Evolutionary conservation across 2,797 vertebrate genomes (phyloP), one percentile per base, ranked within the genome.

Genomic region (Oryzias sinensis): DNA sequence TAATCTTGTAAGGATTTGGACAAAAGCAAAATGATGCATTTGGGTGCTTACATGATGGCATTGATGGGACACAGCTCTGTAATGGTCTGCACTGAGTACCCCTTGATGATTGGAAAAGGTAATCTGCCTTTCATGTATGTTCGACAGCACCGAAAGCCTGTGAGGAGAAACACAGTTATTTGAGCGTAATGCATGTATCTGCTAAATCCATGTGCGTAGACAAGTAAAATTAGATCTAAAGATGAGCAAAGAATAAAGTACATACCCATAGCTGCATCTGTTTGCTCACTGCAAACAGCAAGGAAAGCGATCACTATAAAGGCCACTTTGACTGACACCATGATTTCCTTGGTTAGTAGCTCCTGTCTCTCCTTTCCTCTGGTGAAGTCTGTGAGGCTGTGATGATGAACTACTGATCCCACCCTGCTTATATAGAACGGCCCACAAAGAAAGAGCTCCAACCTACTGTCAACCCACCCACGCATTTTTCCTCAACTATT

Each of bases 1-100:
- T 22, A 6, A 22, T 22, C 20, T 1, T 16, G 4, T 24, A 16
- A 53, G n/a, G 9, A 22, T 6, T 7, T 43, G 16, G 17, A 16
- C 3, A 45, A 5, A 20, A 45, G 17, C 5, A 14, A 14, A 17
- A 24, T 22, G 11, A 44, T 22, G 0, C 25, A 52, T 1, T 22
- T 53, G 0, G 8, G 62, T 48, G 72, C 87, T 89, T 18, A 90
- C 90, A 91, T 90, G 56, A 91, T 89, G 53, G 88, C 86, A 5
- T 62, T 48, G n/a, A 89, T 80, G 0, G 20, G 9, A 67, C 89
- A 91, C 4, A 59, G 0, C 48, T 76, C 77, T 2, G 0, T 59
- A 0, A 1, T 0, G 1, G 29, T 60, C 78, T 91, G 90, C 43
- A 90, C 44, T 0, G 88, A 82, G 51, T 82, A 87, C 4, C 88